A percentile compares a stretch with the other conserved stretches of the same genome.
Conservation (phyloP, 35 echinoderm and acorn worm species). For the Ophiothrix spiculata region DNA sequence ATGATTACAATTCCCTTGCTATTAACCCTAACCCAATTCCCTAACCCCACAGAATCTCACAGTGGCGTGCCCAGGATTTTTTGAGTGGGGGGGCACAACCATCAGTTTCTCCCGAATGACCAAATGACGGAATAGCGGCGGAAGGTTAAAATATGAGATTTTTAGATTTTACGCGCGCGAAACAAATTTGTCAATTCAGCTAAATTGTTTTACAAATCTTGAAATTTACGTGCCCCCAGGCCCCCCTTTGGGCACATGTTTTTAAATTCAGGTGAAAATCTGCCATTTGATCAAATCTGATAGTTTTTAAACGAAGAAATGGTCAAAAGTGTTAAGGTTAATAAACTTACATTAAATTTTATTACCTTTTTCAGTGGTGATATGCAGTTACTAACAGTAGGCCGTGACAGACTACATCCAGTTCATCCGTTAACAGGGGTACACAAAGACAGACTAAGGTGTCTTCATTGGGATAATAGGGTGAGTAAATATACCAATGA, state of each 20-base stretch:
- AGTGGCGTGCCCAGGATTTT: no score
- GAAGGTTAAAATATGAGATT: no score
- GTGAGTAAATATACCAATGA: conserved; percentile 33
- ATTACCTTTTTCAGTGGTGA: conserved; percentile 80
- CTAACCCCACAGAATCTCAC: background rate
- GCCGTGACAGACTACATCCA: conserved; percentile 70
- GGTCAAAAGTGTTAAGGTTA: no score
- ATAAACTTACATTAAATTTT: background rate
- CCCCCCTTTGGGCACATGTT: background rate
- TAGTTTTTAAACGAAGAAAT: no score
- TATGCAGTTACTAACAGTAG: conserved; percentile 64
- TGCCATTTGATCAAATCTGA: background rate
- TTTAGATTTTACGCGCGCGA: no score
- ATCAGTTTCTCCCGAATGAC: no score
- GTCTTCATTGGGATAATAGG: conserved; percentile 79
- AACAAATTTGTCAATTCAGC: no score
- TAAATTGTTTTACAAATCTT: background rate
- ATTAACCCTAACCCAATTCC: background rate
- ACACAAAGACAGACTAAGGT: conserved; percentile 62
- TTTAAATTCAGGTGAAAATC: background rate
- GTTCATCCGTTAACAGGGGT: conserved; percentile 59
- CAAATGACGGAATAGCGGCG: no score
- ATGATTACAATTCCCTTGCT: no score
- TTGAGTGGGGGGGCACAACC: no score
- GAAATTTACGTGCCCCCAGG: no score